Base-by-base conservation (phyloP, 2,888 invertebrate species). In the Galerucella nymphaeae region DNA sequence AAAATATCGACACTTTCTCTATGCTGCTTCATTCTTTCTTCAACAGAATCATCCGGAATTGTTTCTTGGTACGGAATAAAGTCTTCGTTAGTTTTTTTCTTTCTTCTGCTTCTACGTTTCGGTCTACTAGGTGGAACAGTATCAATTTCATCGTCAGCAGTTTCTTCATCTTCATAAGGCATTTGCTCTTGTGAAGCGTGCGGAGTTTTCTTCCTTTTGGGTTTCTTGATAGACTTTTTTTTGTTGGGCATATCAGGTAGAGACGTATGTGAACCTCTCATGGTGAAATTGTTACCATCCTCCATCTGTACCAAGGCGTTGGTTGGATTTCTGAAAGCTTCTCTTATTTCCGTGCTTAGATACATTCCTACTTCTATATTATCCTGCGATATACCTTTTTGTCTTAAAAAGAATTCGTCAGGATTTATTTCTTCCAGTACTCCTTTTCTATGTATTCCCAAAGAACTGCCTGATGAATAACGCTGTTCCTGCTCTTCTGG, bases 361-460 rank as follows among this genome's bases (percentile, higher is more conserved):
- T 93, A 94, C 85, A 92, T 90, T 74, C 93, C 92, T 72, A 94
- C 89, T 85, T 93, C 92, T 83, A 94, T 93, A 87, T 94, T 93
- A 86, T 94, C 94, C 82, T 92, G 92, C 77, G 94, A 94, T 82
- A 94, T 92, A 75, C 94, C 95, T 84, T 93, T 92, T 85, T 93
- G 93, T 79, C 95, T 90, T 75, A 95, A 88, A 85, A 95, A 94
- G 88, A 95, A 96, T 87, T 96, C 95, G 85, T 96, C 95, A 58
- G 94, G 93, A 83, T 95, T 93, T 78, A 95, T 93, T 88, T 95
- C 94, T 87, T 95, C 95, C 81, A 96, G 90, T 3, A 94, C 92
- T 0, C 92, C 92, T 66, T 89, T 89, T 66, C 90, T 87, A 30
- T 88, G 85, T 42, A 88, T 82, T 59, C 89, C 89, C 41, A 87